These are phyloP conservation scores for Fregetta grallaria DNA, from an alignment of 2,113 vertebrate species.

Conservation along the genomic window DNA sequence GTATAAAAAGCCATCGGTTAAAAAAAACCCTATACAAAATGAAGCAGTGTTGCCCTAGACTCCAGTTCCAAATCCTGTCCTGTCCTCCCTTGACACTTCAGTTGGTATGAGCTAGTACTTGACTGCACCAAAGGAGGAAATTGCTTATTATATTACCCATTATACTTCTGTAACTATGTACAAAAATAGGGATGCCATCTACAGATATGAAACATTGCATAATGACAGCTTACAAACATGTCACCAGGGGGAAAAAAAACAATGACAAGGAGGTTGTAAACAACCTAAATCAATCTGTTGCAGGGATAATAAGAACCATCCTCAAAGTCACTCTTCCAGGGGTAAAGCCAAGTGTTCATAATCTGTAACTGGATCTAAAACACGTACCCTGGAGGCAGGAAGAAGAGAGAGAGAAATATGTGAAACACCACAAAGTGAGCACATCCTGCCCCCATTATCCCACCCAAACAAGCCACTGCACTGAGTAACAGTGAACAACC, in stretches of 20 bases:
- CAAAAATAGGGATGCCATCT: constrained; percentile 25
- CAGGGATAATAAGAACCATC: neutral
- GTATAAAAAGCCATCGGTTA: neutral
- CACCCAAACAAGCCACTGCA: neutral
- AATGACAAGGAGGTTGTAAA: constrained; percentile 19
- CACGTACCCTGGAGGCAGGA: neutral
- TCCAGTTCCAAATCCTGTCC: neutral
- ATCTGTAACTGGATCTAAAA: neutral
- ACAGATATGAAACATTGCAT: constrained; percentile 8
- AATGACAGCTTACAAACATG: constrained; percentile 32
- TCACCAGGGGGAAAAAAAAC: neutral
- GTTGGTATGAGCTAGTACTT: neutral
- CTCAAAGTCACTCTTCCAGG: constrained; percentile 7
- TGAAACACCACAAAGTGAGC: neutral
- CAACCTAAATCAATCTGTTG: neutral
- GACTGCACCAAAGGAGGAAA: neutral
- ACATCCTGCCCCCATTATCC: neutral
- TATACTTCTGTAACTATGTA: neutral
- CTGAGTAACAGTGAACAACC: neutral
- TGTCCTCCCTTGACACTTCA: neutral
- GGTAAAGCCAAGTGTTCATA: neutral
- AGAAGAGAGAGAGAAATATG: neutral
- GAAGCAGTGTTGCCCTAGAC: neutral
- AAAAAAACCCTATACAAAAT: neutral
- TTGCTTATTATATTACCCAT: constrained; percentile 16